Evolutionary conservation across 1,140 invertebrate genomes (phyloP), one percentile per base, ranked within the genome.

Genomic region (Dinothrombium tinctorium): DNA sequence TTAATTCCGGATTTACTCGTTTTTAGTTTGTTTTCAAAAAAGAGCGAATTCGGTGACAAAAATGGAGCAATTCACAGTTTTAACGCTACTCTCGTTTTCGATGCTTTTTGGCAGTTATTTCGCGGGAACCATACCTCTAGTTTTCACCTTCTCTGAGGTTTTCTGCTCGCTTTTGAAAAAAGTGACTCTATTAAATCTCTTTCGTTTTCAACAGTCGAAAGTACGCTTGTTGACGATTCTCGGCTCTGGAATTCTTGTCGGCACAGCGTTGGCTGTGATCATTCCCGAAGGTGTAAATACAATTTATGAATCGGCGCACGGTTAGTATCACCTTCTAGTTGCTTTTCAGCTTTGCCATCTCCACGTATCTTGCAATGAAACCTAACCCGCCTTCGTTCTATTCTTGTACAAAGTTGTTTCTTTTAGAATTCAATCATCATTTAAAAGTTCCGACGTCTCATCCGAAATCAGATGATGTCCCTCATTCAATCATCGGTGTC

Each of bases 231-330:
- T 95, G 23, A 94, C 87, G 17, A 74, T 95, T 24, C 70, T 98
- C 33, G 92, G 92, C 35, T 89, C 92, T 35, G 92, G 92, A 20
- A 65, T 99, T 7, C 63, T 99, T n/a, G 84, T 99, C 31, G 92
- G 92, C 3, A 95, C 92, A 41, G 89, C 92, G 0, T 59, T 98
- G 36, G 78, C 84, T 43, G 89, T 99, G 1, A 98, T 99, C 33
- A 96, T 99, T 52, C 94, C 94, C 0, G 94, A 99, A 65, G 94
- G 92, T 25, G 77, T 98, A 22, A 67, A 86, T 47, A 75, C 84
- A 2, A 60, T 96, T 39, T 68, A 67, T 50, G 51, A 53, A 21
- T 52, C 53, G n/a, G 50, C 57, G 43, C 48, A 48, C 28, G 45
- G 52, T 49, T 17, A 45, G 46, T 48, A 45, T 8, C n/a, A 21